Base-by-base conservation (phyloP, 2,797 vertebrate genomes). In the Ambastaia sidthimunki region DNA sequence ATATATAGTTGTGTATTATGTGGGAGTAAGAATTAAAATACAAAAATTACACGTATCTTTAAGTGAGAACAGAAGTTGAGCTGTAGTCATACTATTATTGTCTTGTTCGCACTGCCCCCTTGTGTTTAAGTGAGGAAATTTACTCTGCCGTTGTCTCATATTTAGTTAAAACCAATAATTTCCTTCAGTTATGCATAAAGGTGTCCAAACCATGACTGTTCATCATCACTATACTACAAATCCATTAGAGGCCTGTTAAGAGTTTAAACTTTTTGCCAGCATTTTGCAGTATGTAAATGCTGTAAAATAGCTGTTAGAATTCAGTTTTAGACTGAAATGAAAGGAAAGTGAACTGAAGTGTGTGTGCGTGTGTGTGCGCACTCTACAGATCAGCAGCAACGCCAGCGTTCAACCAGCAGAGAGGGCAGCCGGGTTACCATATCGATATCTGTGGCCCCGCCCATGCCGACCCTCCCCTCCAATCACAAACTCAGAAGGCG, bases 401-500 rank as follows among this genome's bases (percentile, higher is more conserved):
- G 85, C 69, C 96, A 95, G 88, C 92, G 90, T 79, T 94, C 94
- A 47, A 95, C 95, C 67, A 96, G 94, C 88, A 93, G 94, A 84
- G 97, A 98, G 86, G 94, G 94, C 67, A 95, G 93, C 80, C 94
- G 94, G 86, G 92, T 95, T 85, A 94, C 94, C 85, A 95, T 93
- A 75, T 93, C 95, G 18, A 92, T 95, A 70, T 93, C 96, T 4
- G 94, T 95, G 84, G 96, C 95, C 4, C 97, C 97, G 1, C 96
- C 97, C 0, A 95, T 99, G 93, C 97, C 95, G 57, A 92, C 94
- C 79, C 96, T 96, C 86, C 97, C 96, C 34, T 95, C 95, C 62
- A 92, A 94, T 55, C 92, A 94, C 90, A 94, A 91, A 88, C 94
- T 97, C 87, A 95, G 95, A 88, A 91, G 90, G 68, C 93, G 94